A percentile compares a stretch with the other conserved stretches of the same genome.
These are phyloP conservation scores for Gonocerus acuteangulatus DNA, from an alignment of 2,888 invertebrate species.

Conservation along the genomic window DNA sequence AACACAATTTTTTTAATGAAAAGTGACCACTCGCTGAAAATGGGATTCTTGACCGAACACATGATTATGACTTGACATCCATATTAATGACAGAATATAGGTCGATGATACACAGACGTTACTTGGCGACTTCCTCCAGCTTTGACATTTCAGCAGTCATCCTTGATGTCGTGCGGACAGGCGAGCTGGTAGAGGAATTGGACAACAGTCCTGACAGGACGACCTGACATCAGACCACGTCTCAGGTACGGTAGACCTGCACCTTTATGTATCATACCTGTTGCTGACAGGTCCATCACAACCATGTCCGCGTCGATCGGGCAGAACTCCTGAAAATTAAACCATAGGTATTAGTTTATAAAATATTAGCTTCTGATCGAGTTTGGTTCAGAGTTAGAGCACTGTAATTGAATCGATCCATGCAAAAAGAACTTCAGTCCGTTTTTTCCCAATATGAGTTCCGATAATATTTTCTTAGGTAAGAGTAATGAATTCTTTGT, in stretches of 20 bases:
- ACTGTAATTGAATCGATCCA: neutral
- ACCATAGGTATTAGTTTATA: neutral
- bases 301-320: constrained; percentile 32
- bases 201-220: constrained; percentile 31
- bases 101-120: too few species aligned
- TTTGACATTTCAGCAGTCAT: constrained; percentile 18
- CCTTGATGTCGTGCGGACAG: constrained; percentile 25
- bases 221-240: constrained; percentile 39
- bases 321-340: constrained; percentile 26
- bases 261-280: constrained; percentile 42
- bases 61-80: too few species aligned
- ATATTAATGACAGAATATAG: too few species aligned
- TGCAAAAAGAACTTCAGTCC: too few species aligned
- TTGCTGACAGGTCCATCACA: constrained; percentile 32
- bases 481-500: too few species aligned
- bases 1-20: too few species aligned
- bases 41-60: too few species aligned
- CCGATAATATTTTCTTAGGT: too few species aligned
- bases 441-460: too few species aligned
- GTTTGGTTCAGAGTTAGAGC: neutral
- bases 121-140: too few species aligned
- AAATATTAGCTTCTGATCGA: too few species aligned
- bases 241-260: constrained; percentile 32
- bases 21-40: too few species aligned
- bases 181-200: constrained; percentile 36